A percentile compares a stretch with the other conserved stretches of the same genome.
phyloP scores from a whole-genome alignment of 2,888 invertebrate species.

The Macaria notata region DNA sequence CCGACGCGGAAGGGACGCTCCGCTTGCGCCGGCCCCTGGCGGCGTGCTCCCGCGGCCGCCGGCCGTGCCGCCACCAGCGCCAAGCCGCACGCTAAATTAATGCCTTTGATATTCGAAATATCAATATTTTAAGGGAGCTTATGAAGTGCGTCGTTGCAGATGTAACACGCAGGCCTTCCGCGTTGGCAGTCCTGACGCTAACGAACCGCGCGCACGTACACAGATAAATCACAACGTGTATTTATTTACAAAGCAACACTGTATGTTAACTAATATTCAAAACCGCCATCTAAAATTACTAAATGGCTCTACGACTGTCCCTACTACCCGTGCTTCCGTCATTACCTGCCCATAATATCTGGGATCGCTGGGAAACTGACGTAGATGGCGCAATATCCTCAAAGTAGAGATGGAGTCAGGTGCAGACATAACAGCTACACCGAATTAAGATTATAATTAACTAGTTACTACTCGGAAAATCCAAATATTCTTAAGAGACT shows the following conservation, averaged over 20 bases:
- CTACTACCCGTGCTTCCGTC: not conserved
- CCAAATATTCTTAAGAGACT: no score
- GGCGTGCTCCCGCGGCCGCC: constrained; percentile 53
- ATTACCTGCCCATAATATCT: no score
- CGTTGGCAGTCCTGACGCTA: constrained; percentile 66
- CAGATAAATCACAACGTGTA: constrained; percentile 44
- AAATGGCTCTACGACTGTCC: not conserved
- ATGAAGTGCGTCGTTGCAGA: constrained; percentile 66
- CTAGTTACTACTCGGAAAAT: no score
- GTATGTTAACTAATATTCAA: constrained; percentile 15
- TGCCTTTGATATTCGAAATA: constrained; percentile 79
- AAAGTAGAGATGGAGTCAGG: no score
- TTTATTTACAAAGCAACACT: constrained; percentile 38
- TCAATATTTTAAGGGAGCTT: constrained; percentile 77
- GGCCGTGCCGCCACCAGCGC: constrained; percentile 49
- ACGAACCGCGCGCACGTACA: constrained; percentile 57
- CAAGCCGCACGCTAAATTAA: constrained; percentile 72
- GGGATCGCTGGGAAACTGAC: no score
- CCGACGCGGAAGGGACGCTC: constrained; percentile 78
- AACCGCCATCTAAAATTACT: not conserved
- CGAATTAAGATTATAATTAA: no score
- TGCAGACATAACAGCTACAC: no score
- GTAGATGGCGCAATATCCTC: no score
- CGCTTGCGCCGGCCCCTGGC: constrained; percentile 75
- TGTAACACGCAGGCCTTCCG: constrained; percentile 66